phyloP scores from a whole-genome alignment of 2,113 vertebrate species.

The Vireo altiloquus region DNA sequence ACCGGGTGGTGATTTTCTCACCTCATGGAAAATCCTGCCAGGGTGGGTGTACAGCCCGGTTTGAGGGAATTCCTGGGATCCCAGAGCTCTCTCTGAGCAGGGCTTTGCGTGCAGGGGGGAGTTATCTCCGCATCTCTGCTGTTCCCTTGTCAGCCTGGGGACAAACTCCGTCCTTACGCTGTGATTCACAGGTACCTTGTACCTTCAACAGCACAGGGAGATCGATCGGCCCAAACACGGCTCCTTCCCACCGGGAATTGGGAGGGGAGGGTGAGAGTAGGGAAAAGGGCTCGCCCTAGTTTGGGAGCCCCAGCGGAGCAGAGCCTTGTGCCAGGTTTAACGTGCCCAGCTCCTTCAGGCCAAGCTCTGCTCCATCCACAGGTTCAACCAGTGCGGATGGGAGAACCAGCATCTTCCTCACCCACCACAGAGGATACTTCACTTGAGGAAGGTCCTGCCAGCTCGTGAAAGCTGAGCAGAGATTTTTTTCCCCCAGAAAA shows the following conservation, averaged over 20 bases:
- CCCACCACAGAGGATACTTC: neutral
- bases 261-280: neutral
- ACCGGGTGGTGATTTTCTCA: neutral
- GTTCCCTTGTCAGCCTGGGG: neutral
- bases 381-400: neutral
- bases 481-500: neutral
- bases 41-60: neutral
- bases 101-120: neutral
- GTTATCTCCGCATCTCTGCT: neutral
- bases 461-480: neutral
- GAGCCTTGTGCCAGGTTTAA: rapidly evolving
- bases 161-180: constrained; percentile 14
- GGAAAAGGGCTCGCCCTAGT: neutral
- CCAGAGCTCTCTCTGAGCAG: neutral
- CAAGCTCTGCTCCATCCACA: neutral
- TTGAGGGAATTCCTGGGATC: neutral
- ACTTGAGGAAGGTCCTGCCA: neutral
- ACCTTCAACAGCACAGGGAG: rapidly evolving
- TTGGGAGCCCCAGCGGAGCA: neutral
- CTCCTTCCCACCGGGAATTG: neutral
- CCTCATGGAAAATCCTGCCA: neutral
- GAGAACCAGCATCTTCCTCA: neutral
- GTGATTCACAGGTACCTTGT: neutral
- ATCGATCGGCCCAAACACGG: neutral
- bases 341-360: neutral